phyloP scores from a whole-genome alignment of 2,797 vertebrate species.

The Gymnothorax javanicus region DNA sequence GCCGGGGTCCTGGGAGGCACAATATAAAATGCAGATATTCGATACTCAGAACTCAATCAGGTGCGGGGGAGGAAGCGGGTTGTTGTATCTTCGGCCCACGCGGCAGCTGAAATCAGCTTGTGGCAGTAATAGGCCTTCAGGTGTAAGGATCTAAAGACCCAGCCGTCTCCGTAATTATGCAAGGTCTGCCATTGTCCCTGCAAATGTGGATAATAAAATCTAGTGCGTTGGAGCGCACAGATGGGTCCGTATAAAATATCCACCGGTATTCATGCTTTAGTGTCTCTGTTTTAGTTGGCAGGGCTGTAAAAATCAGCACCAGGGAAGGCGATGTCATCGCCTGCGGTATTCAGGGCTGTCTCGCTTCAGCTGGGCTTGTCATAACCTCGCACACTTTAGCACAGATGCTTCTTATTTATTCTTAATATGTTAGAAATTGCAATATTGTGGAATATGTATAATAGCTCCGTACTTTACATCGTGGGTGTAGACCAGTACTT shows the following conservation, averaged over 20 bases:
- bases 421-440: not conserved
- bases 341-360: conserved; percentile 42
- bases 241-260: conserved; percentile 58
- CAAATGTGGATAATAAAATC: conserved; percentile 45
- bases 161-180: conserved; percentile 29
- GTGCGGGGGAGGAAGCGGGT: not conserved
- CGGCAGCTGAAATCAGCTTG: conserved; percentile 16
- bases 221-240: conserved; percentile 39
- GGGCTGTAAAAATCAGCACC: conserved; percentile 65
- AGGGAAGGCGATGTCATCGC: conserved; percentile 64
- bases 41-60: not conserved
- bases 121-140: conserved; percentile 21
- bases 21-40: conserved; percentile 8
- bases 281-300: conserved; percentile 70
- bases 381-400: not conserved
- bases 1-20: not conserved
- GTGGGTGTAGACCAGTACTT: not conserved
- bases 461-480: not conserved
- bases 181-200: conserved; percentile 53
- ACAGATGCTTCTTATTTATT: not conserved
- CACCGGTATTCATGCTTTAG: conserved; percentile 53
- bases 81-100: not conserved
- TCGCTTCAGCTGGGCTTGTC: not conserved
- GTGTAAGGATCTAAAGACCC: conserved; percentile 26
- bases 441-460: not conserved